Conservation (phyloP, 35 echinoderm and acorn worm species). For the Stichopus chloronotus region DNA sequence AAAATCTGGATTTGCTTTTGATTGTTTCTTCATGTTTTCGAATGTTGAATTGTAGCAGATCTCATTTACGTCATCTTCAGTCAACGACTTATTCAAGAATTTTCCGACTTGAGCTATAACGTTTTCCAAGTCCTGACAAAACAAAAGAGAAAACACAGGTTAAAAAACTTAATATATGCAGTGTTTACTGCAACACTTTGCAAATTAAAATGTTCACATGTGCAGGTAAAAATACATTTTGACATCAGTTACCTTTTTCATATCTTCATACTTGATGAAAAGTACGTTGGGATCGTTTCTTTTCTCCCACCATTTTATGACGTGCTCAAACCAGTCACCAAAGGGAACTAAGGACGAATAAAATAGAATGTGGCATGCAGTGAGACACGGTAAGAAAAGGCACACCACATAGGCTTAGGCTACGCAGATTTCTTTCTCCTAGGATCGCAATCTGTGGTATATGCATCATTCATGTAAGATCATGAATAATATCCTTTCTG, state of each 20-base stretch:
- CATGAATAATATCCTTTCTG: too few species aligned
- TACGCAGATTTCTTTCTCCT: too few species aligned
- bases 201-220: not conserved
- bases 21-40: not conserved
- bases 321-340: conserved; percentile 63
- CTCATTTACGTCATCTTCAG: not conserved
- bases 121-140: not conserved
- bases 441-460: too few species aligned
- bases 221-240: not conserved
- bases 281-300: conserved; percentile 71
- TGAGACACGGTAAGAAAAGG: too few species aligned
- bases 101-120: not conserved
- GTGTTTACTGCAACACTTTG: not conserved
- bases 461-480: too few species aligned
- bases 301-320: conserved; percentile 66
- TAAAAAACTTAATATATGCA: too few species aligned
- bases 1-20: not conserved
- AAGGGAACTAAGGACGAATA: conserved; percentile 24
- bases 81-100: not conserved
- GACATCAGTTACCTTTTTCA: conserved; percentile 59
- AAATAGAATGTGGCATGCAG: too few species aligned
- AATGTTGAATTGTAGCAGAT: not conserved
- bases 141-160: not conserved
- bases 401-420: too few species aligned
- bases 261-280: conserved; percentile 83